Percentiles rank a stretch among this genome's conserved stretches.
Conservation (phyloP, 2,113 vertebrate species). For the Tylochromis polylepis region DNA sequence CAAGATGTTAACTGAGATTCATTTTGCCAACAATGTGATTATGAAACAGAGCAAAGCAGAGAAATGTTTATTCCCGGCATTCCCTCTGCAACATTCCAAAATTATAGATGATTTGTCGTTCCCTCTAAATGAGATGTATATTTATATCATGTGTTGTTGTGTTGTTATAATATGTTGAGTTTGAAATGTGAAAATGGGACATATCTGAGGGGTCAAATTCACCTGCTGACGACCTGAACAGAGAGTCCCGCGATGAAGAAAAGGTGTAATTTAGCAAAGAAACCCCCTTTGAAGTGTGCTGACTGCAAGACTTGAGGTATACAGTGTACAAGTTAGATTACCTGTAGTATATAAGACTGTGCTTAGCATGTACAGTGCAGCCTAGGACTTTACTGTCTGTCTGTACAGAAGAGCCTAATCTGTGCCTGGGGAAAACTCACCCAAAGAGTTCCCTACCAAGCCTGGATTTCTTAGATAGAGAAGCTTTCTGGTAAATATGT, state of each 20-base stretch:
- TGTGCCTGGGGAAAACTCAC: slow-evolving; percentile 52
- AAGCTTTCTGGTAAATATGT: slow-evolving; percentile 60
- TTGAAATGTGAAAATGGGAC: slow-evolving; percentile 65
- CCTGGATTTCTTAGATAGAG: slow-evolving; percentile 56
- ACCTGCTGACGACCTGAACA: background rate
- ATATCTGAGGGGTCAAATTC: slow-evolving; percentile 1
- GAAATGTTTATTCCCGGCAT: background rate
- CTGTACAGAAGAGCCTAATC: slow-evolving; percentile 51
- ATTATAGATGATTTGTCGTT: slow-evolving; percentile 15
- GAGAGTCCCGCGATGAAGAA: background rate
- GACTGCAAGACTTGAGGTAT: background rate
- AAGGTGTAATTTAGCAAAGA: slow-evolving; percentile 8
- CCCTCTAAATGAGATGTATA: slow-evolving; percentile 39
- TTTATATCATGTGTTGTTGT: slow-evolving; percentile 60
- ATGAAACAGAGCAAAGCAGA: background rate
- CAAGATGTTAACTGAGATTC: background rate
- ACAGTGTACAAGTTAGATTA: background rate
- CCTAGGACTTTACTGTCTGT: slow-evolving; percentile 21
- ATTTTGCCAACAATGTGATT: background rate
- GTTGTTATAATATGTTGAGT: slow-evolving; percentile 56
- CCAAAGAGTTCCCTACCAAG: slow-evolving; percentile 38
- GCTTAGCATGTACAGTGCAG: slow-evolving; percentile 28
- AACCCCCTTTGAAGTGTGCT: background rate
- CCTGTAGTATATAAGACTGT: background rate
- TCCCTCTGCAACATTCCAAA: slow-evolving; percentile 4